Evolutionary conservation across 2,888 invertebrate species (phyloP), one percentile per base, ranked within the genome.

Genomic region (Cenopis cana): DNA sequence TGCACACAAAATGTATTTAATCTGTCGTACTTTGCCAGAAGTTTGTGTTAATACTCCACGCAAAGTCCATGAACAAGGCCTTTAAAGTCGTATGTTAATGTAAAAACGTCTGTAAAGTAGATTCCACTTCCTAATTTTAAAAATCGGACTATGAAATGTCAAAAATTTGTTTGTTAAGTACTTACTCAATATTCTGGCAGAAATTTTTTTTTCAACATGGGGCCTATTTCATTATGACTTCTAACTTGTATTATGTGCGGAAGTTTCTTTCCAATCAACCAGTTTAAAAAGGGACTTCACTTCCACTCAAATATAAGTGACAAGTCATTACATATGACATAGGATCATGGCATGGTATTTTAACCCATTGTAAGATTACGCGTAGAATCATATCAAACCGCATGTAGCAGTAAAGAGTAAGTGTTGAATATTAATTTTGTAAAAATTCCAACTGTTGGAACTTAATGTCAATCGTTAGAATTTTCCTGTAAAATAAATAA

Each of bases 401-500:
- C 84, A 84, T 88, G 83, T 89, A 89, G 87, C 81, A 79, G 87
- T 50, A 70, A 54, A 83, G 81, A 88, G 76, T 92, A 93, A 92
- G 88, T 90, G 91, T 91, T 93, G 89, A 91, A 70, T 85, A 87
- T 90, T 90, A 87, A 89, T 92, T 92, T 93, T 91, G 83, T 90
- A 91, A 92, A 84, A 83, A 86, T 90, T 89, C 90, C 89, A 84
- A 74, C 76, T 81, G 87, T 86, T 83, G 87, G 88, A 87, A 89
- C 89, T 87, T 89, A 89, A 89, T 88, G 91, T 91, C 89, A 91
- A 91, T 89, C 89, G 90, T 93, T 93, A 92, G 92, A 86, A 83
- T 83, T 88, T 89, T 91, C 90, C 89, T 90, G 90, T 91, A 91
- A 91, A 92, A 87, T 90, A 92, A 93, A 92, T 90, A 89, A 89